These are phyloP conservation scores for Gobio gobio DNA, from an alignment of 2,113 vertebrate species.

Conservation along the genomic window DNA sequence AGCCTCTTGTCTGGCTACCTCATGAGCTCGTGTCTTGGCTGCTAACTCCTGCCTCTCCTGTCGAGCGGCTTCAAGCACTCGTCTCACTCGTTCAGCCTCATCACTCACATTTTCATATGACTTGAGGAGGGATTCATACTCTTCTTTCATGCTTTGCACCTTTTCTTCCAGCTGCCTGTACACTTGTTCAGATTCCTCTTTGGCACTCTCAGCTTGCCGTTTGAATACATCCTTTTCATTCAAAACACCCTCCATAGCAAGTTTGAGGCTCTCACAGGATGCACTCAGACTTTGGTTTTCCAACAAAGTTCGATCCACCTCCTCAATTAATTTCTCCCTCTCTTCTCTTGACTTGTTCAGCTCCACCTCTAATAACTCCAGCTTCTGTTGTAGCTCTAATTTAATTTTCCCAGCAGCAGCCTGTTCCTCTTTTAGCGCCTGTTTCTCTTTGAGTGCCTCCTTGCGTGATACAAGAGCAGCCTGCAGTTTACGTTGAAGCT, in stretches of 20 bases:
- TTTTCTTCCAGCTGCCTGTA: constrained; percentile 84
- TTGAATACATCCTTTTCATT: constrained; percentile 82
- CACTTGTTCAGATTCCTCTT: constrained; percentile 70
- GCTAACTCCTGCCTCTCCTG: constrained; percentile 90
- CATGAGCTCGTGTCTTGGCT: constrained; percentile 74
- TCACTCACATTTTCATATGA: constrained; percentile 95
- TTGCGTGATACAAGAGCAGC: constrained; percentile 95
- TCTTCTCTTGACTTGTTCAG: constrained; percentile 81
- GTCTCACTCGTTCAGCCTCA: constrained; percentile 87
- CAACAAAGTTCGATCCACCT: constrained; percentile 80
- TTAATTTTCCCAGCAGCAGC: constrained; percentile 67
- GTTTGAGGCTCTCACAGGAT: constrained; percentile 88
- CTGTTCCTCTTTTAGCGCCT: constrained; percentile 82
- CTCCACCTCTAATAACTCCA: constrained; percentile 74
- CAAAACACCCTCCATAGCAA: constrained; percentile 80
- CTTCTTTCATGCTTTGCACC: constrained; percentile 84
- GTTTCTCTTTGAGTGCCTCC: constrained; percentile 88
- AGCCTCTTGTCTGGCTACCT: constrained; percentile 79
- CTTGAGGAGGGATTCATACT: constrained; percentile 92
- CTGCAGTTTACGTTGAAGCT: constrained; percentile 93
- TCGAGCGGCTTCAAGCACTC: constrained; percentile 83
- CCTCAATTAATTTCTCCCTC: constrained; percentile 79
- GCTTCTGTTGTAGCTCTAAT: constrained; percentile 72
- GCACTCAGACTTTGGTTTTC: constrained; percentile 87
- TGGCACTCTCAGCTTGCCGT: constrained; percentile 78